These are phyloP conservation scores for Drosophila prosaltans DNA, from an alignment of 1,140 invertebrate genomes.

Conservation along the genomic window DNA sequence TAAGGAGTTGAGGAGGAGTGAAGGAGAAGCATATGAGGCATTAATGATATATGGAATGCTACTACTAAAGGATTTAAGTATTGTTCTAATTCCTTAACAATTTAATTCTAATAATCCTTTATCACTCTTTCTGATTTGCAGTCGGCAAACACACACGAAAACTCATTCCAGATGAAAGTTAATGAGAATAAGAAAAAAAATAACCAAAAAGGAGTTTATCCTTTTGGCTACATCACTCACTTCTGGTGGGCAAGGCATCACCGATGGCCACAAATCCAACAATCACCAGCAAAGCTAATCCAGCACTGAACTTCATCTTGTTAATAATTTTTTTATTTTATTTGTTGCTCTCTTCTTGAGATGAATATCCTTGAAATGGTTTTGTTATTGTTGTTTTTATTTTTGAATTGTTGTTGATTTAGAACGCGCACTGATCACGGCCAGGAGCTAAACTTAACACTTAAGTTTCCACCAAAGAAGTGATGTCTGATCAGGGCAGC, in stretches of 20 bases:
- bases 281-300: conserved; percentile 69
- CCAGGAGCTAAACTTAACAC: conserved; percentile 82
- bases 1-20: neutral
- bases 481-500: conserved; percentile 74
- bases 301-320: conserved; percentile 74
- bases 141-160: too few relatives aligned
- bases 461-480: conserved; percentile 83
- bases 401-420: conserved; percentile 13
- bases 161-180: neutral
- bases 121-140: too few relatives aligned
- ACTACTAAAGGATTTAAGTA: too few relatives aligned
- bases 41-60: conserved; percentile 16
- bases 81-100: neutral
- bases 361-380: too few relatives aligned
- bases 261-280: conserved; percentile 66
- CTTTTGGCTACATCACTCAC: conserved; percentile 54
- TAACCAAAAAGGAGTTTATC: too few relatives aligned
- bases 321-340: conserved; percentile 27
- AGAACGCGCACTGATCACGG: conserved; percentile 70
- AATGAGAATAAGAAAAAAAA: neutral
- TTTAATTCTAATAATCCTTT: conserved; percentile 1
- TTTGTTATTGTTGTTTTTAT: too few relatives aligned
- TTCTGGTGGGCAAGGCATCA: conserved; percentile 74
- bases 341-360: neutral
- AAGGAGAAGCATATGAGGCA: conserved; percentile 13